Base-by-base conservation (phyloP, 1,140 invertebrate species). In the Trichogramma pretiosum region DNA sequence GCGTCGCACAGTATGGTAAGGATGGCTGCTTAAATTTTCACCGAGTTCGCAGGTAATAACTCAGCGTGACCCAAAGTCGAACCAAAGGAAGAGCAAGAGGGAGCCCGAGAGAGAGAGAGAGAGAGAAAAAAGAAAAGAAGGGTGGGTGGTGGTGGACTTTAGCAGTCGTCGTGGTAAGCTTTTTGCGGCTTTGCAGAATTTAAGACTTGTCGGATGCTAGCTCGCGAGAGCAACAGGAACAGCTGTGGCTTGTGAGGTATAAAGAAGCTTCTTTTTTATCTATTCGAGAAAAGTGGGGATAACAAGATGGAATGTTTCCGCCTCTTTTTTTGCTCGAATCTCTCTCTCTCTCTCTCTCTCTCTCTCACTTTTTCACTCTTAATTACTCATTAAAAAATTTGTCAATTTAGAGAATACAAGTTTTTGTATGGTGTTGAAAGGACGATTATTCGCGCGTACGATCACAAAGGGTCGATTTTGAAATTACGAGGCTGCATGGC, bases 21-120 rank as follows among this genome's bases (percentile, higher is more conserved):
- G n/a, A n/a, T 39, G 43, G 23, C 47, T 43, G 40, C 24, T 43
- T 18, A 24, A 48, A 48, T 42, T 48, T 48, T 43, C 19, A 43
- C 47, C 40, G 34, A 48, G 40, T 48, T 48, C 10, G 47, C 40
- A 48, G 47, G 39, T 48, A 43, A 48, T 48, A 48, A 48, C 30
- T 48, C 24, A 43, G 40, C 23, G 14, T n/a, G n/a, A n/a, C 33
- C 40, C n/a, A 37, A 42, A 28, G 39, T 42, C 39, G 32, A 42
- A 48, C 28, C 38, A 41, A 45, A 21, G 33, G 26, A 13, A 34
- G 7, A 23, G 30, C 14, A 16, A 26, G 22, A 9, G 42, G 18
- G 16, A 18, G 0, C 2, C 10, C 8, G 16, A 26, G 33, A 26
- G 22, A 14, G 4, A 21, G 13, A 37, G 16, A 37, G 5, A 36